Evolutionary conservation across 2,797 vertebrate genomes (phyloP), one percentile per base, ranked within the genome.

Genomic region (Clarias pachynema): DNA sequence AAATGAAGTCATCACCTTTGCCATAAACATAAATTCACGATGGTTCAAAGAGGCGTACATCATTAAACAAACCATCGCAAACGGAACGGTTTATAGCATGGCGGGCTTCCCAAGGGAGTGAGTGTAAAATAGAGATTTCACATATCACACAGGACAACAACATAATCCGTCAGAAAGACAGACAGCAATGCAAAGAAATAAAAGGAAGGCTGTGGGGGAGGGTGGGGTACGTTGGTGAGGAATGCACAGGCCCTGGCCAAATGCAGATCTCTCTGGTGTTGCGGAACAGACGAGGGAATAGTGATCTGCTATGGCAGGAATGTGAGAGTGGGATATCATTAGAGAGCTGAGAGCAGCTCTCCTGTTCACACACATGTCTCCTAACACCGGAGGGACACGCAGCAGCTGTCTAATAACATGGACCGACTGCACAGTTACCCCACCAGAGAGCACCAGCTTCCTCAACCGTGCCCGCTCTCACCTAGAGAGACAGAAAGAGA

Each of bases 271-370:
- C 90, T 87, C 89, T 82, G 88, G 93, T 91, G 90, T 90, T 10
- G 5, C 79, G 89, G 90, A 88, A 92, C 89, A 91, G 91, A 92
- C 90, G 88, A 90, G 89, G 89, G 91, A 93, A 92, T 92, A 89
- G 91, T 93, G 92, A 93, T 91, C 74, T 85, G 85, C 90, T 90
- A 91, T 91, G 92, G 92, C 87, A 92, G 91, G 93, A 95, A 95
- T 94, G 94, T 77, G 87, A 92, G 89, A 89, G 91, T 90, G 91
- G 93, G 93, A 95, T 94, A 94, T 94, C 92, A 92, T 95, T 94
- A 93, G 90, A 92, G 86, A 53, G 80, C 86, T 69, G 86, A 85
- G 87, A 92, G 92, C 91, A 89, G 89, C 89, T 87, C 88, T 87
- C 69, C 84, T 70, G 84, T 84, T 83, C 82, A 84, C 73, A 82